Evolutionary conservation across 2,113 vertebrate species (phyloP).

Genomic region (Urocitellus parryii): DNA sequence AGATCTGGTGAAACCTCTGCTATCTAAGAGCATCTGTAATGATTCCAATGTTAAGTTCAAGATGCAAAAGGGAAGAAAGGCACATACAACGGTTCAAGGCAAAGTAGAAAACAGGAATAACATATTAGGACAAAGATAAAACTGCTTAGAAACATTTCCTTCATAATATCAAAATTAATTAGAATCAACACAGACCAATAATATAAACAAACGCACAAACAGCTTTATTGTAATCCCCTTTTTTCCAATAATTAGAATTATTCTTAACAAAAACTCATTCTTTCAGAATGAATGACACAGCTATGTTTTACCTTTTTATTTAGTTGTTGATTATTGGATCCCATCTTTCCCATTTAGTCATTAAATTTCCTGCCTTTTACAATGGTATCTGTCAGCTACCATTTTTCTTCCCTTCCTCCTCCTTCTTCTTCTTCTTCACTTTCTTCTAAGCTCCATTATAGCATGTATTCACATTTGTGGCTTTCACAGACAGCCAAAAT

Average conservation of each 20-base stretch:
- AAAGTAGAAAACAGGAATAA: not conserved
- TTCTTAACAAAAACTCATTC: not conserved
- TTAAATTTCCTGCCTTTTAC: not conserved
- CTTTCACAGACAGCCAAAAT: slow-evolving; percentile 57
- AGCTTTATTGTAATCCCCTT: fast-evolving
- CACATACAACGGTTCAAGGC: not conserved
- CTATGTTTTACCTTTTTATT: not conserved
- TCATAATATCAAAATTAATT: not conserved
- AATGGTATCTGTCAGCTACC: not conserved
- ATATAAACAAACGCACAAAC: not conserved
- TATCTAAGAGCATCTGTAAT: not conserved
- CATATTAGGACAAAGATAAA: not conserved
- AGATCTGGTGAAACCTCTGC: not conserved
- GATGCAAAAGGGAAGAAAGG: not conserved
- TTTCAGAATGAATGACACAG: not conserved
- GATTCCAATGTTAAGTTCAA: not conserved
- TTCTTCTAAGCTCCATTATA: slow-evolving; percentile 31
- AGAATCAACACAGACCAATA: not conserved
- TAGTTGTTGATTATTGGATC: not conserved
- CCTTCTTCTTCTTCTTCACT: not conserved
- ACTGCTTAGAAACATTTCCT: not conserved
- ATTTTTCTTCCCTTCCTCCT: not conserved
- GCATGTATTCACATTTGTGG: slow-evolving; percentile 35
- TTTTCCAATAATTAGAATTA: not conserved
- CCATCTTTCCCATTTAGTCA: not conserved